Evolutionary conservation across 2,113 vertebrate species (phyloP).

Genomic region (Lampris megalopsis): DNA sequence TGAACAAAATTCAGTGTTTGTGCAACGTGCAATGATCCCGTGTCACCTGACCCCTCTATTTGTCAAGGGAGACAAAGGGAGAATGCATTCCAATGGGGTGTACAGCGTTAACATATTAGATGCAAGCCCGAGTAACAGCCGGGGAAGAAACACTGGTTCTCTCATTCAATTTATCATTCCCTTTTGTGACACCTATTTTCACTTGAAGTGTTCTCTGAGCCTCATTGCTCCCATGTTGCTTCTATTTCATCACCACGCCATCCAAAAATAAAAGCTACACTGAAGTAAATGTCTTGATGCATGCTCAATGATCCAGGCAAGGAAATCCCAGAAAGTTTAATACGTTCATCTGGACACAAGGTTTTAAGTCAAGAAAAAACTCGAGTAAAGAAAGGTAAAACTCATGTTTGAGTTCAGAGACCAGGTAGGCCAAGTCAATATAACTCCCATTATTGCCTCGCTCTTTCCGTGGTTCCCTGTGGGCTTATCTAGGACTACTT

Average conservation of each 20-base stretch:
- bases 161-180: neutral
- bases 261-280: neutral
- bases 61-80: neutral
- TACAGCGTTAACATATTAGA: neutral
- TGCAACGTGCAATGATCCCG: slow-evolving; percentile 5
- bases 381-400: neutral
- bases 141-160: neutral
- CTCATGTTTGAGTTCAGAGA: neutral
- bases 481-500: neutral
- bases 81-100: slow-evolving; percentile 8
- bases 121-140: neutral
- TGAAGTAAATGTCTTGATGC: neutral
- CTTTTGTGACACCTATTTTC: neutral
- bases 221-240: neutral
- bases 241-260: neutral
- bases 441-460: neutral
- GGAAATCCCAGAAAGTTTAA: too few relatives aligned
- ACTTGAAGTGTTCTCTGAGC: neutral
- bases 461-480: neutral
- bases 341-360: too few relatives aligned
- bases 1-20: slow-evolving; percentile 28
- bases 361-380: too few relatives aligned
- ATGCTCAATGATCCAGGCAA: too few relatives aligned
- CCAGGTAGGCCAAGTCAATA: neutral
- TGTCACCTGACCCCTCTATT: slow-evolving; percentile 18